Base-by-base conservation (phyloP, 1,140 invertebrate genomes). In the Solenopsis invicta region DNA sequence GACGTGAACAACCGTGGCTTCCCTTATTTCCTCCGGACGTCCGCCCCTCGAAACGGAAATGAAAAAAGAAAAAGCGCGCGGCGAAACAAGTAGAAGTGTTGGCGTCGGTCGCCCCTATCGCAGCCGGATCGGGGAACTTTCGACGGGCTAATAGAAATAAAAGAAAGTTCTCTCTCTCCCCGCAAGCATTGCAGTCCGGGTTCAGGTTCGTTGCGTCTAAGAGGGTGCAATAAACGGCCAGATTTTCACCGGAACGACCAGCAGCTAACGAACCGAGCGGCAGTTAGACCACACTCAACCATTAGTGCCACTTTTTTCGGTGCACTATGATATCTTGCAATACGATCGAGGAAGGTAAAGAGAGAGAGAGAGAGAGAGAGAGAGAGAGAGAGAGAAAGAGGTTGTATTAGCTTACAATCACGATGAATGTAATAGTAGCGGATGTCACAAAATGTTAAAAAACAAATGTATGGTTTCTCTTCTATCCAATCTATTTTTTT, bases 141-240 rank as follows among this genome's bases (percentile, higher is more conserved):
- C 89, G 85, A 85, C 78, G 78, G 74, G 88, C 78, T 75, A 88
- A 90, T 87, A 88, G 71, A 88, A 90, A 88, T 77, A 66, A 82
- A 85, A 90, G 82, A 71, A 90, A 88, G 48, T 89, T 86, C 62
- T 69, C 34, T 69, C 34, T 41, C 48, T 41, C 24, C 41, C 10
- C 72, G 34, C 71, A 62, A 62, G 71, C 86, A 54, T 75, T 81
- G 89, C 78, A 87, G 78, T 37, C 54, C 50, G 88, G 88, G 69
- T 90, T 90, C 86, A 59, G 86, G 89, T 86, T 90, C 88, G 89
- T 90, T 90, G 89, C 81, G 67, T 90, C 89, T 88, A 90, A 90
- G 89, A 86, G 89, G 88, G 86, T 88, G 89, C 89, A 90, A 90
- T 90, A 90, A 90, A 90, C 89, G 89, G 78, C 75, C 88, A 90